Evolutionary conservation across 2,797 vertebrate species (phyloP).

Genomic region (Natrix natrix): DNA sequence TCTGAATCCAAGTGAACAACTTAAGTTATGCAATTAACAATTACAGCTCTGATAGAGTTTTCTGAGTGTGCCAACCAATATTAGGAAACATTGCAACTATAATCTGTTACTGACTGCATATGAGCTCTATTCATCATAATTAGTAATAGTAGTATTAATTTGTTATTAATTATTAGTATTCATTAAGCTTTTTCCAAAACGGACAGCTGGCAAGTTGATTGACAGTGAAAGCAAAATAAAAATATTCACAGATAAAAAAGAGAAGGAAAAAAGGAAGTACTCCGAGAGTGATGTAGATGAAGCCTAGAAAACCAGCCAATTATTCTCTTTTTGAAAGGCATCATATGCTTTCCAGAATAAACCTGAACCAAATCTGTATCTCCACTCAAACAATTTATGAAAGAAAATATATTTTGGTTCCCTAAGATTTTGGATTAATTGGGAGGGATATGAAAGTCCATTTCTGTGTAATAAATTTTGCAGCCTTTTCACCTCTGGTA

Average conservation of each 20-base stretch:
- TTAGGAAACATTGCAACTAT: not conserved
- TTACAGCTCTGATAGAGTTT: not conserved
- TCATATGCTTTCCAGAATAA: constrained; percentile 3
- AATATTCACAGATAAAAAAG: not conserved
- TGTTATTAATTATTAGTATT: not conserved
- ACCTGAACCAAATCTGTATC: not conserved
- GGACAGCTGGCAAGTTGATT: not conserved
- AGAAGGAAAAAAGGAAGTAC: not conserved
- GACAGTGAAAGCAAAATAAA: not conserved
- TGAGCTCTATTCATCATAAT: not conserved
- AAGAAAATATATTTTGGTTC: not conserved
- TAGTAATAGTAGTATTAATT: not conserved
- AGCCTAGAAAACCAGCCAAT: not conserved
- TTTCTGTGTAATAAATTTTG: not conserved
- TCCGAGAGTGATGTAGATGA: not conserved
- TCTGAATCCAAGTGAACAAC: not conserved
- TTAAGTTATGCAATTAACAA: not conserved
- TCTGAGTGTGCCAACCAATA: not conserved
- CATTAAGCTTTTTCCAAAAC: not conserved
- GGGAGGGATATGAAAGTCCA: not conserved
- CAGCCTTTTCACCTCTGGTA: not conserved
- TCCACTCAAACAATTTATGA: not conserved
- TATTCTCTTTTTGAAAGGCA: not conserved
- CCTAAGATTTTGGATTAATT: not conserved
- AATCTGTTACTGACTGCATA: not conserved